A percentile compares a stretch with the other conserved stretches of the same genome.
These are phyloP conservation scores for Labrus mixtus DNA, from an alignment of 2,113 vertebrate species.

Conservation along the genomic window DNA sequence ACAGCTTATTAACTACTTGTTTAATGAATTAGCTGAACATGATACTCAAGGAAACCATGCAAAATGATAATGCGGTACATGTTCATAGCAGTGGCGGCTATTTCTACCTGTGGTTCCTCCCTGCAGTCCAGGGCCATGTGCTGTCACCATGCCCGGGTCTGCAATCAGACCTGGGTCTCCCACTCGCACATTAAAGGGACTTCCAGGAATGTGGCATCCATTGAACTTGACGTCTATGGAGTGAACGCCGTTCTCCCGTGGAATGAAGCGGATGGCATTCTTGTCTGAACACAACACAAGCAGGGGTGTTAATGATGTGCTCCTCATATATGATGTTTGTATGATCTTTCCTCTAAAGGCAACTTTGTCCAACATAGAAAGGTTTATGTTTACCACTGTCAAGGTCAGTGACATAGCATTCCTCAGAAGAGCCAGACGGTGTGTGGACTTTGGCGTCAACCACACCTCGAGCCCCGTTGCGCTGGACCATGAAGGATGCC, in stretches of 20 bases:
- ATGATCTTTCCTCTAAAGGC: background rate
- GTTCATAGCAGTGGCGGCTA: background rate
- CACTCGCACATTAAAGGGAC: constrained; percentile 95
- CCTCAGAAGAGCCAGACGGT: constrained; percentile 90
- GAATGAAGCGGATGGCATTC: constrained; percentile 93
- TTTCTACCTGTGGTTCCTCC: constrained; percentile 92
- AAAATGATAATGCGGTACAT: background rate
- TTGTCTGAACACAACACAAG: constrained; percentile 85
- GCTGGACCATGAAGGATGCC: constrained; percentile 93
- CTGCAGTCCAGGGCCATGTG: constrained; percentile 91
- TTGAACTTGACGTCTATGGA: constrained; percentile 97
- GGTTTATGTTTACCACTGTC: constrained; percentile 87
- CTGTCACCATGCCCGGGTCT: constrained; percentile 94
- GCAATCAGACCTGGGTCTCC: constrained; percentile 93
- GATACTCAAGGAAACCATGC: background rate
- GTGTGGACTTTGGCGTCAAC: constrained; percentile 95
- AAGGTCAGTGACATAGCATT: constrained; percentile 93
- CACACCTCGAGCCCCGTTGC: constrained; percentile 90
- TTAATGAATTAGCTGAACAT: background rate
- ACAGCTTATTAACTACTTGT: background rate
- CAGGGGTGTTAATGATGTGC: background rate
- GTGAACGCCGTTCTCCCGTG: constrained; percentile 94
- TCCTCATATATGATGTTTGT: background rate
- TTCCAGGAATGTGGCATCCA: constrained; percentile 94
- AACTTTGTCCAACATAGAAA: background rate